phyloP scores from a whole-genome alignment of 2,113 vertebrate genomes.

The Dipodomys merriami region DNA sequence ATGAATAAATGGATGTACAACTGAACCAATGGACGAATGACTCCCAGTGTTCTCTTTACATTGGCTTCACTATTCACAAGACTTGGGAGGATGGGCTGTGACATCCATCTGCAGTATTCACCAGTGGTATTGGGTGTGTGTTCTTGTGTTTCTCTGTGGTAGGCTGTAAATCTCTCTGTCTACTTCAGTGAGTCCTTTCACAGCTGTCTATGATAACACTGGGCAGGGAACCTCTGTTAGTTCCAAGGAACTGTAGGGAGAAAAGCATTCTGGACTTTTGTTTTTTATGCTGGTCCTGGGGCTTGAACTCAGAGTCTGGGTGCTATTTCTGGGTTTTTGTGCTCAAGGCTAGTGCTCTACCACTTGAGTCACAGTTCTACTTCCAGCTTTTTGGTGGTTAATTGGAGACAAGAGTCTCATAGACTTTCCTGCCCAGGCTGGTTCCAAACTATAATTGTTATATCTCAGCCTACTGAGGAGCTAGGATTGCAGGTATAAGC shows the following conservation, averaged over 20 bases:
- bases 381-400: too few relatives aligned
- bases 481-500: too few relatives aligned
- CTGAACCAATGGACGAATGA: background rate
- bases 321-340: too few relatives aligned
- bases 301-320: too few relatives aligned
- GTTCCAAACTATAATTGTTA: too few relatives aligned
- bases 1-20: background rate
- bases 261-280: background rate
- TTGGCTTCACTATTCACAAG: slow-evolving; percentile 8
- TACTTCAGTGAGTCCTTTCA: background rate
- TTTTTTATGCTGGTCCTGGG: too few relatives aligned
- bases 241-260: background rate
- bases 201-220: too few relatives aligned
- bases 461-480: too few relatives aligned
- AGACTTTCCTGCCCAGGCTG: too few relatives aligned
- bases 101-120: background rate
- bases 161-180: background rate
- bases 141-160: background rate
- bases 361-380: too few relatives aligned
- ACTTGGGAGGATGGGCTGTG: background rate
- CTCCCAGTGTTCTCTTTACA: background rate
- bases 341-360: too few relatives aligned
- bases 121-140: background rate
- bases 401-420: too few relatives aligned
- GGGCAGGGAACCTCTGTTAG: background rate